phyloP scores from a whole-genome alignment of 2,888 invertebrate species.

The Limulus polyphemus region DNA sequence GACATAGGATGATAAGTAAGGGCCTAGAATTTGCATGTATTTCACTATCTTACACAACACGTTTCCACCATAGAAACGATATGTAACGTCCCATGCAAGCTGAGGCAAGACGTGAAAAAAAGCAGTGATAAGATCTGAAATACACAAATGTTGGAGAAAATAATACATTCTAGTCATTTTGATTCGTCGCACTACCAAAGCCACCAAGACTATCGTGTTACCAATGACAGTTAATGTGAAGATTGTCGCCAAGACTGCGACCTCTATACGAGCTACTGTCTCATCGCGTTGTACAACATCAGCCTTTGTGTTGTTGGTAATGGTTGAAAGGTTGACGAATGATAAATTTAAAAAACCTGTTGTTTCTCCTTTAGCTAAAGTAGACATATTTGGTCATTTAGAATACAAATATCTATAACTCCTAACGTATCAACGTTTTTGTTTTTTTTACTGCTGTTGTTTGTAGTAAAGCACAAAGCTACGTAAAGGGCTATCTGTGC shows the following conservation, averaged over 20 bases:
- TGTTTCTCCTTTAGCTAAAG: no score
- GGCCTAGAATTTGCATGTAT: constrained; percentile 51
- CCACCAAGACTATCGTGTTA: constrained; percentile 47
- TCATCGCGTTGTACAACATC: no score
- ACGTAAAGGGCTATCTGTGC: no score
- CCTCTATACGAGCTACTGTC: no score
- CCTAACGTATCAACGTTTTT: no score
- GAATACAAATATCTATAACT: no score
- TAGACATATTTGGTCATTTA: no score
- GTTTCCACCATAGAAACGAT: constrained; percentile 40
- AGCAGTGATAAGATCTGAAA: constrained; percentile 56
- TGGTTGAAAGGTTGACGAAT: no score
- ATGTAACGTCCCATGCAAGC: constrained; percentile 52
- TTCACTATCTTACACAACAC: constrained; percentile 50
- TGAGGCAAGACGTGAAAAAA: constrained; percentile 57
- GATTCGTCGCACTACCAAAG: constrained; percentile 45
- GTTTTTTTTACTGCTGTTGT: no score
- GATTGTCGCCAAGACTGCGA: constrained; percentile 36
- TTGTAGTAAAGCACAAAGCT: no score
- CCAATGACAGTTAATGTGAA: constrained; percentile 49
- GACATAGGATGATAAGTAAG: constrained; percentile 50
- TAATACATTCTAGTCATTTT: constrained; percentile 55
- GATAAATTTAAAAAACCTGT: no score
- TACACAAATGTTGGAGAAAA: constrained; percentile 55
- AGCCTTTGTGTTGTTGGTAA: no score